Conservation (phyloP, 2,888 invertebrate species). For the Globia sparganii region DNA sequence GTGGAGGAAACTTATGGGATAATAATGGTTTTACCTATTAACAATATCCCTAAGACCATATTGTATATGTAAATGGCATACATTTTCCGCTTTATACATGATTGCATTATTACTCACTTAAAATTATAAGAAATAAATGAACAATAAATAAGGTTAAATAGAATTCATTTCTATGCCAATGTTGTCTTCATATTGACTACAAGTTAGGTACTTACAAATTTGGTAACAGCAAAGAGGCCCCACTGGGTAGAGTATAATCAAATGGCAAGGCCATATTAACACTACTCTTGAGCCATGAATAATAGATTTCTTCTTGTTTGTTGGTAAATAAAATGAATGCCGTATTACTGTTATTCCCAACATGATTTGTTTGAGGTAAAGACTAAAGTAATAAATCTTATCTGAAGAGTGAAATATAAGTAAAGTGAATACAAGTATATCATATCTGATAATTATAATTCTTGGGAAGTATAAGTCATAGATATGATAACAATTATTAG, state of each 20-base stretch:
- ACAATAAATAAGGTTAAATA: neutral
- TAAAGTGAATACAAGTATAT: conserved; percentile 13
- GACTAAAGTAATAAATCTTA: conserved; percentile 16
- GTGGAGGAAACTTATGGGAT: conserved; percentile 36
- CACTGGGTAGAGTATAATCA: conserved; percentile 57
- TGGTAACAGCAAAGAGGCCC: conserved; percentile 59
- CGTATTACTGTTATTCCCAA: neutral
- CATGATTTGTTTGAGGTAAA: conserved; percentile 9
- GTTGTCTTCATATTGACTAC: neutral
- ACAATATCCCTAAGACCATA: neutral
- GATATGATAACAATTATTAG: conserved; percentile 5
- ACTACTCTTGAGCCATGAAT: conserved; percentile 27
- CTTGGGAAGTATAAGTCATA: conserved; percentile 37
- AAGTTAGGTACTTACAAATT: conserved; percentile 39
- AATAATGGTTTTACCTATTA: conserved; percentile 43
- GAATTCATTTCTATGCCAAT: neutral
- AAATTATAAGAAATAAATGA: neutral
- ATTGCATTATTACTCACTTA: neutral
- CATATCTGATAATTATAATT: conserved; percentile 48
- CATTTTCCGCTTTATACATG: neutral
- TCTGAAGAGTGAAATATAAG: conserved; percentile 32
- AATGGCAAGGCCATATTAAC: conserved; percentile 61
- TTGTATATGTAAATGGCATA: neutral
- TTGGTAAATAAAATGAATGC: conserved; percentile 1
- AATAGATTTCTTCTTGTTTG: conserved; percentile 19